These are phyloP conservation scores for Craniophora ligustri DNA, from an alignment of 2,888 invertebrate species.

Conservation along the genomic window DNA sequence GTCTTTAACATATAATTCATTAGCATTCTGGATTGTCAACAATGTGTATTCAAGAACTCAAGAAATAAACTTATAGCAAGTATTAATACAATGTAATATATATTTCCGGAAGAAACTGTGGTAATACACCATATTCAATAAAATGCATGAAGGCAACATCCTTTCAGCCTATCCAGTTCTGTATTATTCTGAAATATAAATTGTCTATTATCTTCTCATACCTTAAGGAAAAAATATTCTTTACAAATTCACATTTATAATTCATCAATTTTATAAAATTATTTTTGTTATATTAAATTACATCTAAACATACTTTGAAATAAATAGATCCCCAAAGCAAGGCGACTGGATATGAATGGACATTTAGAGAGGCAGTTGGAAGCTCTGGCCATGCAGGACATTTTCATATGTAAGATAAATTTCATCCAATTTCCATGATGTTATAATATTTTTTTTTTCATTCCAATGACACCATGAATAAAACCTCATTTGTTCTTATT, in stretches of 20 bases:
- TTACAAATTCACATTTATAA: too few species aligned
- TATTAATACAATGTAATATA: background rate
- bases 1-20: slow-evolving; percentile 15
- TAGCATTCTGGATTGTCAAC: slow-evolving; percentile 10
- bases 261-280: background rate
- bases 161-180: slow-evolving; percentile 29
- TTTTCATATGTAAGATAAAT: background rate
- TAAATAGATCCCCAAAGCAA: background rate
- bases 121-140: slow-evolving; percentile 7
- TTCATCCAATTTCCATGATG: background rate
- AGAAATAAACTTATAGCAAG: background rate
- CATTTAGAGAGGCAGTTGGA: background rate
- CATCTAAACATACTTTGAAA: background rate
- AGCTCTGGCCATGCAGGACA: background rate
- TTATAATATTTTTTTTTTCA: too few species aligned
- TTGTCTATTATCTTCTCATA: slow-evolving; percentile 12
- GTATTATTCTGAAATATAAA: slow-evolving; percentile 60
- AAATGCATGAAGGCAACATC: slow-evolving; percentile 11
- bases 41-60: slow-evolving; percentile 23
- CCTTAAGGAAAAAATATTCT: background rate
- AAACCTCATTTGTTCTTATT: too few species aligned
- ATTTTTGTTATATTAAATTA: background rate
- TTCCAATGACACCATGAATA: too few species aligned
- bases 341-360: background rate
- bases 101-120: slow-evolving; percentile 10